Evolutionary conservation across 1,140 invertebrate species (phyloP).

Genomic region (Ips nitidus): DNA sequence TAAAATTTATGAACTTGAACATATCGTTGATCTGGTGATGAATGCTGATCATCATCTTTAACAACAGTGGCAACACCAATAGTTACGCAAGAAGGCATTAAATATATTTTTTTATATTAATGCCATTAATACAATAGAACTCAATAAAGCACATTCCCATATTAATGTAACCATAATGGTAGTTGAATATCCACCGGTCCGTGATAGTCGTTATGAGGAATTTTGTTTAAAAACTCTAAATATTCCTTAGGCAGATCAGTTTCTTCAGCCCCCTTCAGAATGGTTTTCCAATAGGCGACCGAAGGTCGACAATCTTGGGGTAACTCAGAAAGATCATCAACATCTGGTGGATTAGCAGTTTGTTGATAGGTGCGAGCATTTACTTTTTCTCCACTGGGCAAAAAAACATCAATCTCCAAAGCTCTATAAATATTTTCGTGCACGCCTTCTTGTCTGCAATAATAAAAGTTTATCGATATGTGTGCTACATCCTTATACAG

Average conservation of each 20-base stretch:
- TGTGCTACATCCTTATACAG: neutral
- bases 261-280: constrained; percentile 68
- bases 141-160: no score
- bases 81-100: no score
- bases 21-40: no score
- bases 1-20: no score
- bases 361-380: constrained; percentile 71
- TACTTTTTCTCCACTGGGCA: constrained; percentile 54
- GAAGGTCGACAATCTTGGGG: constrained; percentile 66
- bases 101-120: no score
- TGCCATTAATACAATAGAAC: no score
- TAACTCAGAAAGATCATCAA: constrained; percentile 51
- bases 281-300: constrained; percentile 65
- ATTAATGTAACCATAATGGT: constrained; percentile 26
- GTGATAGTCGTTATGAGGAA: constrained; percentile 68
- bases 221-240: constrained; percentile 60
- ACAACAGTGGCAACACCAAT: no score
- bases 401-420: constrained; percentile 62
- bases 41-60: no score
- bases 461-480: neutral
- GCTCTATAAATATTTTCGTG: constrained; percentile 66
- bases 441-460: constrained; percentile 73
- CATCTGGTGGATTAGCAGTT: constrained; percentile 53
- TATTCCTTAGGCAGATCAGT: constrained; percentile 69
- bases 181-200: constrained; percentile 49